Evolutionary conservation across 2,888 invertebrate genomes (phyloP), one percentile per base, ranked within the genome.

Genomic region (Synergus umbraculus): DNA sequence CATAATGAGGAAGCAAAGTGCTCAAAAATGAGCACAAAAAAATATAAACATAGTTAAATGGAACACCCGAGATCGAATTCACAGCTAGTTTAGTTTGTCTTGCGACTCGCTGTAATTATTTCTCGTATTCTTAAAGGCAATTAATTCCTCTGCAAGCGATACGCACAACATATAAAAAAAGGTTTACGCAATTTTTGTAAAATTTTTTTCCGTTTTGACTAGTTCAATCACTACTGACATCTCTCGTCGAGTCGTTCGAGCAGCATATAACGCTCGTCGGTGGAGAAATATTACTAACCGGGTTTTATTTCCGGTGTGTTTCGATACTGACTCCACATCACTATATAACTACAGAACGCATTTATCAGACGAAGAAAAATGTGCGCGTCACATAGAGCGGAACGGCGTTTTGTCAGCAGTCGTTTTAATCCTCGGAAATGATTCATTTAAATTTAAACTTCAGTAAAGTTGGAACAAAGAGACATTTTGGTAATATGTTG

Each of bases 351-450:
- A 54, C 54, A 73, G 49, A 73, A 54, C 29, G n/a, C 73, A 73
- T 73, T 73, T 54, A 73, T 73, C 73, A 73, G 29, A 73, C 15
- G 49, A 54, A 73, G 54, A 73, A n/a, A 73, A 73, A 73, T 73
- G 29, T 18, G 8, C 37, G 9, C 29, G 54, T 73, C 73, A 5
- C 12, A 37, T 37, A 46, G 13, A n/a, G n/a, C 9, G 29, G 49
- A 73, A 54, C 15, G 37, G 73, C 49, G n/a, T 73, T 73, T 54
- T 54, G 49, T 73, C 54, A 69, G n/a, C 54, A 54, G 73, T 73
- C 54, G 37, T 54, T 73, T 54, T n/a, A 73, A 73, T 73, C 37
- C 54, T 73, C 37, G 15, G 29, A 29, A 49, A 73, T 73, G 22
- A 49, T 73, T 73, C 54, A 29, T 37, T 29, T 49, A 73, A 54